phyloP scores from a whole-genome alignment of 37 sponge, comb jelly and placozoan genomes.

The Spongia lamella region DNA sequence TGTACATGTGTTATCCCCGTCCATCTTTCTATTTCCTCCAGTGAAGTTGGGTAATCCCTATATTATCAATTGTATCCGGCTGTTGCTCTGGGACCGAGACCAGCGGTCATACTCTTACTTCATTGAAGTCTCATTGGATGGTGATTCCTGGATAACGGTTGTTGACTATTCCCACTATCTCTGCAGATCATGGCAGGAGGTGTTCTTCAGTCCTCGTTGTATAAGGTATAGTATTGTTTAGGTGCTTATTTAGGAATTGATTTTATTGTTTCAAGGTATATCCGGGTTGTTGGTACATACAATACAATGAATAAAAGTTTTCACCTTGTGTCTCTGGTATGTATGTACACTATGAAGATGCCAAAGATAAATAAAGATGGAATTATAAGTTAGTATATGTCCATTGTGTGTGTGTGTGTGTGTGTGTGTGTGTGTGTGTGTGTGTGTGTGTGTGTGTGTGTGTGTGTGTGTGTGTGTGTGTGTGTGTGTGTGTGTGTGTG shows the following conservation, averaged over 20 bases:
- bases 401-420: background rate
- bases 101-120: slow-evolving; percentile 63
- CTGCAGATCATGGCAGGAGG: slow-evolving; percentile 89
- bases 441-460: background rate
- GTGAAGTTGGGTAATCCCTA: slow-evolving; percentile 80
- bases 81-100: slow-evolving; percentile 94
- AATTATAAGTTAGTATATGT: slow-evolving; percentile 55
- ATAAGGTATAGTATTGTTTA: slow-evolving; percentile 36
- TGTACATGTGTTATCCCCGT: too few relatives aligned
- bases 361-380: slow-evolving; percentile 35
- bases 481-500: too few relatives aligned
- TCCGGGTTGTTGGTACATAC: slow-evolving; percentile 79
- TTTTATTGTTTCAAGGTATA: slow-evolving; percentile 39
- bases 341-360: slow-evolving; percentile 64
- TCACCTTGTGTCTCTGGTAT: slow-evolving; percentile 80
- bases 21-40: too few relatives aligned
- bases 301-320: slow-evolving; percentile 84
- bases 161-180: slow-evolving; percentile 69
- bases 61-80: slow-evolving; percentile 82
- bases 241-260: background rate
- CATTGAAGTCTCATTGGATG: slow-evolving; percentile 79
- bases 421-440: background rate
- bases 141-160: slow-evolving; percentile 68
- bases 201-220: slow-evolving; percentile 71
- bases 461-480: background rate